These are phyloP conservation scores for Thera obeliscata DNA, from an alignment of 2,888 invertebrate genomes.

Conservation along the genomic window DNA sequence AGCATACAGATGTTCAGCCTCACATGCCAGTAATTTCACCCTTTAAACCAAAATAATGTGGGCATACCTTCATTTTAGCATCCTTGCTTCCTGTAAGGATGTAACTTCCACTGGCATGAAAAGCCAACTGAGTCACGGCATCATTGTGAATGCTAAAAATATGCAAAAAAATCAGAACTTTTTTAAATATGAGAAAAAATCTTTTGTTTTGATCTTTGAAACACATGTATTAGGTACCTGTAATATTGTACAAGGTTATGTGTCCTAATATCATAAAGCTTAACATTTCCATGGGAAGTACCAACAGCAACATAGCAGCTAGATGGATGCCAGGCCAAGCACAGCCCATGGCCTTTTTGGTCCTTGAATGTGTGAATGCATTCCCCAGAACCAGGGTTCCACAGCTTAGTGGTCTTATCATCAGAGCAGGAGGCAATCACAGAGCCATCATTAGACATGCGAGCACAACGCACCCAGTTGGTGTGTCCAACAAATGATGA, in stretches of 20 bases:
- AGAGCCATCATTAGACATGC: slow-evolving; percentile 91
- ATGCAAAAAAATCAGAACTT: not conserved
- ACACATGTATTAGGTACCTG: slow-evolving; percentile 66
- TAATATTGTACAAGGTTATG: slow-evolving; percentile 93
- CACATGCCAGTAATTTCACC: too few relatives aligned
- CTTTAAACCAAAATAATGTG: not conserved
- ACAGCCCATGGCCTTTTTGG: slow-evolving; percentile 85
- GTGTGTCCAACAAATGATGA: slow-evolving; percentile 90
- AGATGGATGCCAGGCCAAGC: slow-evolving; percentile 93
- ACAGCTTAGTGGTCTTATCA: slow-evolving; percentile 92
- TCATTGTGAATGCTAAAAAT: slow-evolving; percentile 85
- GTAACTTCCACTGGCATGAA: slow-evolving; percentile 95
- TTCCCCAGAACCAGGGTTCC: slow-evolving; percentile 88
- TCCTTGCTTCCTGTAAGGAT: slow-evolving; percentile 92
- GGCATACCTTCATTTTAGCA: slow-evolving; percentile 89
- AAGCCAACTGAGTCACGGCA: slow-evolving; percentile 88
- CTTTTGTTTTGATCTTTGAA: not conserved
- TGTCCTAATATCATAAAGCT: slow-evolving; percentile 93
- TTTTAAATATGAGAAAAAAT: not conserved
- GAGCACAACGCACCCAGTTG: slow-evolving; percentile 92
- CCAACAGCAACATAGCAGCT: slow-evolving; percentile 91
- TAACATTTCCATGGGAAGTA: slow-evolving; percentile 89
- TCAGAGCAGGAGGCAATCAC: slow-evolving; percentile 94
- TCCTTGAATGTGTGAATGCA: slow-evolving; percentile 91
- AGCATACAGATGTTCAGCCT: too few relatives aligned